Evolutionary conservation across 1,140 invertebrate species (phyloP).

Genomic region (Adelges cooleyi): DNA sequence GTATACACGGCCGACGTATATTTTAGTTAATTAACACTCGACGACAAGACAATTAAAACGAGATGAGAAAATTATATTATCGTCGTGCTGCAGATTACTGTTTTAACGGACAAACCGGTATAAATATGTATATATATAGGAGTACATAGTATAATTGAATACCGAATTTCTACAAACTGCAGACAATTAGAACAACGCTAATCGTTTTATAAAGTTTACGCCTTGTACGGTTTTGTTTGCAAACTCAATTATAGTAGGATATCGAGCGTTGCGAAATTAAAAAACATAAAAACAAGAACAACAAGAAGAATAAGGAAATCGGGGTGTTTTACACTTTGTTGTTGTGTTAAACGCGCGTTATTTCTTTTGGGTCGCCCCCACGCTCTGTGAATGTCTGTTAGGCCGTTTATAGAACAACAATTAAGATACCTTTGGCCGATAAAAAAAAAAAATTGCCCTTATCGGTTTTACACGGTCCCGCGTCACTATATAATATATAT

Average conservation of each 20-base stretch:
- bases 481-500: too few species aligned
- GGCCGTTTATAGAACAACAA: constrained; percentile 11
- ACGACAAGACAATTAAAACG: too few species aligned
- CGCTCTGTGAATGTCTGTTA: too few species aligned
- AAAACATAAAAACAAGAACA: neutral
- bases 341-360: neutral
- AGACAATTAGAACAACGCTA: constrained; percentile 3
- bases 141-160: constrained; percentile 12
- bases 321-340: neutral
- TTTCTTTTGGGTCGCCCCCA: neutral
- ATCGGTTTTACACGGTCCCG: constrained; percentile 5
- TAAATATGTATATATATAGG: too few species aligned
- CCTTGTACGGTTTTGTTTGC: constrained; percentile 22
- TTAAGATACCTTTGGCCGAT: constrained; percentile 14
- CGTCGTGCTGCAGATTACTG: too few species aligned
- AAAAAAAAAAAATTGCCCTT: too few species aligned
- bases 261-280: too few species aligned
- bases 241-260: constrained; percentile 29
- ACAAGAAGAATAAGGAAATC: neutral
- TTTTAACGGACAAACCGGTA: too few species aligned
- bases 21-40: too few species aligned
- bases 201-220: constrained; percentile 26
- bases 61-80: too few species aligned
- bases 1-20: too few species aligned
- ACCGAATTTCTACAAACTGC: constrained; percentile 8